phyloP scores from a whole-genome alignment of 2,113 vertebrate species.

The Lophura nycthemera region DNA sequence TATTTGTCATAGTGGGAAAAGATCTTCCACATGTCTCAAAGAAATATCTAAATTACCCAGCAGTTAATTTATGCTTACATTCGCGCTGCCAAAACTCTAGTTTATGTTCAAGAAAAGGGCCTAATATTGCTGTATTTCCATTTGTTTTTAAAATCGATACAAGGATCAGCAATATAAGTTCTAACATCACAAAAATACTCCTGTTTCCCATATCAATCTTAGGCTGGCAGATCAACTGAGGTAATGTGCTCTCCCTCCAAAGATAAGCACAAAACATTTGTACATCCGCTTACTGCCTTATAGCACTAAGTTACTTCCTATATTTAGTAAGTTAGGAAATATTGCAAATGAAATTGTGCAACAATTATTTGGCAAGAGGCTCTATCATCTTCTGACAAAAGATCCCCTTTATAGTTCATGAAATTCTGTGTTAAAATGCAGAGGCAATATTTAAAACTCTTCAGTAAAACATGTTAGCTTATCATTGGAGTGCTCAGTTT shows the following conservation, averaged over 20 bases:
- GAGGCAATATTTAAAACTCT: constrained; percentile 23
- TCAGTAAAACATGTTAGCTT: not conserved
- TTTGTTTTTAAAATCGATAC: not conserved
- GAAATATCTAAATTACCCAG: not conserved
- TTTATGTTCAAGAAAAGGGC: not conserved
- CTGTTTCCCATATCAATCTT: not conserved
- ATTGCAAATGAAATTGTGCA: not conserved
- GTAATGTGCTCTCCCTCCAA: not conserved
- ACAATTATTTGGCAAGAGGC: constrained; percentile 36
- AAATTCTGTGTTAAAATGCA: constrained; percentile 49
- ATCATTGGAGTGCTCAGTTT: not conserved
- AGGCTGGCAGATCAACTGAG: not conserved
- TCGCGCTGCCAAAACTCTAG: not conserved
- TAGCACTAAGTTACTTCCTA: constrained; percentile 20
- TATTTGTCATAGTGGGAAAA: not conserved
- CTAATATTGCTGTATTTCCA: not conserved
- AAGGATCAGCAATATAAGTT: not conserved
- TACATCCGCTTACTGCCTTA: constrained; percentile 43
- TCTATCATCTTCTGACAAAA: not conserved
- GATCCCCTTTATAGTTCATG: not conserved
- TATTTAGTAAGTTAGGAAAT: constrained; percentile 13
- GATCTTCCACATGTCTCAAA: not conserved
- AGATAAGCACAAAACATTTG: not conserved
- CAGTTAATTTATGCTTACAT: not conserved
- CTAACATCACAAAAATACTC: not conserved